A percentile compares a stretch with the other conserved stretches of the same genome.
Evolutionary conservation across 2,797 vertebrate species (phyloP).

Genomic region (Decapterus maruadsi): DNA sequence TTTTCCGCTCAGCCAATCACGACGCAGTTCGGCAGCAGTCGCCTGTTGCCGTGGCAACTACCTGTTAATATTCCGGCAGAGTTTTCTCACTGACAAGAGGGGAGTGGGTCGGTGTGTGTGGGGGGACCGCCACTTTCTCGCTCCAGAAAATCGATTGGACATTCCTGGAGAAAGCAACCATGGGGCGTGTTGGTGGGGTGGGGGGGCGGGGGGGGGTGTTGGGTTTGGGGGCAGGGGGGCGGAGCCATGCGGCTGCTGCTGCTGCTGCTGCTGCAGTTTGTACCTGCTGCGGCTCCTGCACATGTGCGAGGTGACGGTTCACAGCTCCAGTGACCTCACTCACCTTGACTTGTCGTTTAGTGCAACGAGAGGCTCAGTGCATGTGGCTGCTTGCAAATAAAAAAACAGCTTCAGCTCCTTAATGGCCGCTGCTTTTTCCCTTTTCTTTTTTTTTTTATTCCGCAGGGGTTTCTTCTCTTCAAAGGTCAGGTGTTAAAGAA

Average conservation of each 20-base stretch:
- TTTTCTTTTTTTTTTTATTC: neutral
- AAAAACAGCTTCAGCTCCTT: constrained; percentile 9
- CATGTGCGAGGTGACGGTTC: neutral
- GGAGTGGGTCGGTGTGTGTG: no score
- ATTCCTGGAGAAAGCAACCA: constrained; percentile 74
- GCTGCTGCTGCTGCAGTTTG: neutral
- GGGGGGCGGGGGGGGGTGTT: neutral
- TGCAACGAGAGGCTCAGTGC: neutral
- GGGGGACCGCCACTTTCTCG: constrained; percentile 59
- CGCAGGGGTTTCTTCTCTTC: constrained; percentile 18
- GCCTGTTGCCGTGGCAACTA: constrained; percentile 87
- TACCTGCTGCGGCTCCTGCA: constrained; percentile 7
- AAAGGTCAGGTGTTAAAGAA: constrained; percentile 32
- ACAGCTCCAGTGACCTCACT: constrained; percentile 17
- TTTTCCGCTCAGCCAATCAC: constrained; percentile 73
- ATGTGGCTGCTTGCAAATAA: neutral
- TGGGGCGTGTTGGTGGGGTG: neutral
- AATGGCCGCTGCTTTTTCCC: neutral
- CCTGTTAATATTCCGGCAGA: constrained; percentile 86
- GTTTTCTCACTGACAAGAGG: constrained; percentile 76
- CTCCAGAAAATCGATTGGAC: constrained; percentile 80
- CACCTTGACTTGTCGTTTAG: constrained; percentile 47
- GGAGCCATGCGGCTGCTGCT: neutral
- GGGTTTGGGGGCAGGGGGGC: no score
- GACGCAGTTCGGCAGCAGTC: constrained; percentile 73